These are phyloP conservation scores for Lampris megalopsis DNA, from an alignment of 2,113 vertebrate species.

Conservation along the genomic window DNA sequence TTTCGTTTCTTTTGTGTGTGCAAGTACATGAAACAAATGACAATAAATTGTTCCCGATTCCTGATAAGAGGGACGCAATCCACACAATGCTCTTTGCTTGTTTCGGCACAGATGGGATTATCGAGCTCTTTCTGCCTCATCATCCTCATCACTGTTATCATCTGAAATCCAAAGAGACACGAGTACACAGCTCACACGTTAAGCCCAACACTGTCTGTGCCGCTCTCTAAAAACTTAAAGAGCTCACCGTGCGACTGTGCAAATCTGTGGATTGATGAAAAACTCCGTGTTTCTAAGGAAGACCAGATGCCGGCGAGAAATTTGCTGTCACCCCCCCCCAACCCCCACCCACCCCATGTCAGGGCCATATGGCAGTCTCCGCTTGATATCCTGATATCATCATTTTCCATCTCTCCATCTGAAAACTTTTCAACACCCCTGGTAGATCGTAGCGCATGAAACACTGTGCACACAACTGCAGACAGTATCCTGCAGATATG, in stretches of 20 bases:
- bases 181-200: no score
- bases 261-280: background rate
- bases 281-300: conserved; percentile 2
- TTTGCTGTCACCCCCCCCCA: background rate
- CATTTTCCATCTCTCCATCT: conserved; percentile 34
- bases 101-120: no score
- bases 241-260: background rate
- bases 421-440: conserved; percentile 35
- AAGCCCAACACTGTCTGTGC: no score
- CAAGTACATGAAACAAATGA: no score
- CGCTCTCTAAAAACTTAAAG: no score
- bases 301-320: conserved; percentile 22
- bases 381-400: conserved; percentile 25
- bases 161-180: no score
- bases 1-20: no score
- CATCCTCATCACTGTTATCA: background rate
- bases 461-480: background rate
- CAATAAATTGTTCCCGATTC: no score
- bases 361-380: conserved; percentile 40
- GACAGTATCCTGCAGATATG: conserved; percentile 4
- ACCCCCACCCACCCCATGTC: background rate
- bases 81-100: no score
- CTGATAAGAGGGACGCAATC: no score
- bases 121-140: background rate
- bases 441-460: conserved; percentile 29